phyloP scores from a whole-genome alignment of 1,140 invertebrate genomes.

The Adoxophyes honmai region DNA sequence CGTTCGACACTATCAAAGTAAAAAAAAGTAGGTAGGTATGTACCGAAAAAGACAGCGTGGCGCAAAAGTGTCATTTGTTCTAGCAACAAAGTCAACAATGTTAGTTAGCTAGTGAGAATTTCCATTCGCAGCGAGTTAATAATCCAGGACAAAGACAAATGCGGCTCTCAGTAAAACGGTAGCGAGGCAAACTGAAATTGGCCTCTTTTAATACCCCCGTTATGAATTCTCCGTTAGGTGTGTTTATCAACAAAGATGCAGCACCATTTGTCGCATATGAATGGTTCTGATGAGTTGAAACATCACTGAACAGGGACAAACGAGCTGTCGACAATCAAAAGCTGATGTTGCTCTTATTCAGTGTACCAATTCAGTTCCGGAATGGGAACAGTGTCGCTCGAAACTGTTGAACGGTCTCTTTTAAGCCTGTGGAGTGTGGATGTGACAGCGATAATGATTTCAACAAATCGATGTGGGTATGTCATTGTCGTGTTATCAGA shows the following conservation, averaged over 20 bases:
- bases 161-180: neutral
- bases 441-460: too few species aligned
- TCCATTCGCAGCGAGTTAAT: neutral
- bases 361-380: too few species aligned
- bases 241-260: slow-evolving; percentile 5
- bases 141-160: neutral
- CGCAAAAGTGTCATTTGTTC: too few species aligned
- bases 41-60: too few species aligned
- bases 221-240: slow-evolving; percentile 3
- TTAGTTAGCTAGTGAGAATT: neutral
- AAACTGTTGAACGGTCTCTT: too few species aligned
- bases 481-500: too few species aligned
- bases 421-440: too few species aligned
- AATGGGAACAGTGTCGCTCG: too few species aligned
- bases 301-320: neutral
- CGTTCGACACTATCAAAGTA: too few species aligned
- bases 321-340: neutral
- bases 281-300: neutral
- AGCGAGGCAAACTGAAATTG: slow-evolving; percentile 5
- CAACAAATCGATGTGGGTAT: too few species aligned
- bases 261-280: neutral
- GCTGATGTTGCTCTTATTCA: neutral
- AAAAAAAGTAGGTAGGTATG: too few species aligned
- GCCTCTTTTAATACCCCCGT: slow-evolving; percentile 3
- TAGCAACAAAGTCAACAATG: too few species aligned